phyloP scores from a whole-genome alignment of 1,140 invertebrate genomes.

The Melipona quadrifasciata region DNA sequence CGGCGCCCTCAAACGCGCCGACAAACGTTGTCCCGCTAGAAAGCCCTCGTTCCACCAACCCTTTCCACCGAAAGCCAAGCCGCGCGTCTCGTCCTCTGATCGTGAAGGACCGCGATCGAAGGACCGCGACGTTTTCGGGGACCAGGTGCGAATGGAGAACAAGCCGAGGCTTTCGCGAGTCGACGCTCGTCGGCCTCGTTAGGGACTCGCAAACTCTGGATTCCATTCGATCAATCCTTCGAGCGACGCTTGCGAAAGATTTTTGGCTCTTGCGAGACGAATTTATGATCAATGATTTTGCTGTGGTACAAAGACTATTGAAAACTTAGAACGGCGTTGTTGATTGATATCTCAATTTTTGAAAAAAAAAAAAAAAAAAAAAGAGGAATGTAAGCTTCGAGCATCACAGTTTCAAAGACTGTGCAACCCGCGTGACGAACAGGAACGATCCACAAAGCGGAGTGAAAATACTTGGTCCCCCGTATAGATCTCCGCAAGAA shows the following conservation, averaged over 20 bases:
- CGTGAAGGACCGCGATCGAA: not conserved
- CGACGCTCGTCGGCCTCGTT: not conserved
- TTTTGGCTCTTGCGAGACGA: not conserved
- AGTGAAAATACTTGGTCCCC: not conserved
- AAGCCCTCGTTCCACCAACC: conserved; percentile 48
- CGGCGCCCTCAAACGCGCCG: conserved; percentile 75
- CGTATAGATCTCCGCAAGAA: no score
- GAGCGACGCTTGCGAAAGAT: not conserved
- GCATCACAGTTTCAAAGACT: no score
- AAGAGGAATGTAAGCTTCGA: no score
- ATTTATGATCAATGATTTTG: no score
- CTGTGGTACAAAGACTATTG: no score
- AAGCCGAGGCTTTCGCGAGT: not conserved
- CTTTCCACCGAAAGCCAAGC: conserved; percentile 23
- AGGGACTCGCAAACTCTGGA: not conserved
- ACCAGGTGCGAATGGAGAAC: conserved; percentile 30
- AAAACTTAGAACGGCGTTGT: no score
- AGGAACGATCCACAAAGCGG: not conserved
- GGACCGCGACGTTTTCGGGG: not conserved
- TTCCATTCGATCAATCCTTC: not conserved
- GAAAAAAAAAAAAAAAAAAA: no score
- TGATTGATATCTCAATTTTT: no score
- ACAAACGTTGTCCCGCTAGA: conserved; percentile 78
- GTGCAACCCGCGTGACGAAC: not conserved
- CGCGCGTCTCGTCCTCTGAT: conserved; percentile 13